Base-by-base conservation (phyloP, 2,888 invertebrate species). In the Parelbella ahira region DNA sequence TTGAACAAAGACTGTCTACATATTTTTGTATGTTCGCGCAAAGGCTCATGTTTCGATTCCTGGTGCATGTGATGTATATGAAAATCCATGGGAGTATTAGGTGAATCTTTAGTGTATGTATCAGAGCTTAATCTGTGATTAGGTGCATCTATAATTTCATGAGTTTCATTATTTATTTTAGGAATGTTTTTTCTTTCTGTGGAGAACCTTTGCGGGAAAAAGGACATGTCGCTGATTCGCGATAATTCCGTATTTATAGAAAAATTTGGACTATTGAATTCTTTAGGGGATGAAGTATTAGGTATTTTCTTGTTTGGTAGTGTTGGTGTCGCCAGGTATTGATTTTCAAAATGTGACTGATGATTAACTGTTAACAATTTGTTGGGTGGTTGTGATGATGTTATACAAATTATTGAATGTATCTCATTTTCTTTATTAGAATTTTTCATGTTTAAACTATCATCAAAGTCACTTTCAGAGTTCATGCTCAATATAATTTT, bases 41-140 rank as follows among this genome's bases (percentile, higher is more conserved):
- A 44, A 13, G 66, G 61, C 36, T 63, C 69, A 25, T 60, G 56
- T 11, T 70, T 72, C 7, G 46, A 37, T 18, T 80, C 81, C 1
- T 46, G 32, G 25, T 47, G 49, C 49, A 68, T 50, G 36, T 69
- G 65, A 49, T 65, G 63, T 3, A 51, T 46, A 43, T 63, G 53
- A 7, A 47, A 53, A 5, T 84, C 77, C 7, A 66, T 46, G n/a
- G 68, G 65, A n/a, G 67, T 68, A 29, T 68, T 67, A 0, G 86
- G 86, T 0, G 88, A 88, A 21, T 89, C 88, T 60, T 89, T 89
- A 3, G 87, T 86, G 47, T 77, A 90, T 0, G 89, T 90, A 50
- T 89, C 88, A 1, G 84, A 81, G 56, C 79, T 82, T 4, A 81
- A 51, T 64, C 79, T 86, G 3, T 47, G 3, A 45, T 63, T 60